These are phyloP conservation scores for Amblyornis subalaris DNA, from an alignment of 2,113 vertebrate species.

Conservation along the genomic window DNA sequence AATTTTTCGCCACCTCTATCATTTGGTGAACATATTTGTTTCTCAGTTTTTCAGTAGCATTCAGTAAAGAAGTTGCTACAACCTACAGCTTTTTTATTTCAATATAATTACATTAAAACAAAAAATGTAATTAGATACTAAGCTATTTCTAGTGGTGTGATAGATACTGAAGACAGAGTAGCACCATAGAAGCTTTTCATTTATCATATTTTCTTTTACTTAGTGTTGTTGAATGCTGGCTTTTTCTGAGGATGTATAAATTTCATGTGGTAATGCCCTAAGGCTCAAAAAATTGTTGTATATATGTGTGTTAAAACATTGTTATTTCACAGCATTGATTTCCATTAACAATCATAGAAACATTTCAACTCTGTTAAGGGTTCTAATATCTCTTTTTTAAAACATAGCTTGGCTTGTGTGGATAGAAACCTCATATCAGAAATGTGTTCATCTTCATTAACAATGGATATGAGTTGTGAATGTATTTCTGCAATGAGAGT, in stretches of 20 bases:
- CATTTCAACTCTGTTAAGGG: slow-evolving; percentile 29
- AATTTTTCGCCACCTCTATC: background rate
- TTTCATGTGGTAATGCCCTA: background rate
- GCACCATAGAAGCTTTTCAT: background rate
- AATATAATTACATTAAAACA: background rate
- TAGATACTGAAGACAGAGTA: background rate
- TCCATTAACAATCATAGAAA: slow-evolving; percentile 25
- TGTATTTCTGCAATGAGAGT: background rate
- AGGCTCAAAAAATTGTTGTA: background rate
- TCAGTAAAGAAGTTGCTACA: background rate
- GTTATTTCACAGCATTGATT: slow-evolving; percentile 29
- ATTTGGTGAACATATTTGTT: accelerated
- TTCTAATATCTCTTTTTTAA: slow-evolving; percentile 29
- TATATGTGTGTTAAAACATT: background rate
- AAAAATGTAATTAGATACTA: background rate
- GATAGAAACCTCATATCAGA: slow-evolving; percentile 2
- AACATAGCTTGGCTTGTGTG: slow-evolving; percentile 22
- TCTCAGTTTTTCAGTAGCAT: background rate
- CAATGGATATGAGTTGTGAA: background rate
- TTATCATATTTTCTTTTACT: slow-evolving; percentile 10
- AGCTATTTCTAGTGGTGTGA: background rate
- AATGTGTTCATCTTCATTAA: background rate
- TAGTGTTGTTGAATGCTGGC: background rate
- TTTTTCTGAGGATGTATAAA: slow-evolving; percentile 6
- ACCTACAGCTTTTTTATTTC: background rate